These are phyloP conservation scores for Caracal caracal DNA, from an alignment of 2,113 vertebrate genomes.

Conservation along the genomic window DNA sequence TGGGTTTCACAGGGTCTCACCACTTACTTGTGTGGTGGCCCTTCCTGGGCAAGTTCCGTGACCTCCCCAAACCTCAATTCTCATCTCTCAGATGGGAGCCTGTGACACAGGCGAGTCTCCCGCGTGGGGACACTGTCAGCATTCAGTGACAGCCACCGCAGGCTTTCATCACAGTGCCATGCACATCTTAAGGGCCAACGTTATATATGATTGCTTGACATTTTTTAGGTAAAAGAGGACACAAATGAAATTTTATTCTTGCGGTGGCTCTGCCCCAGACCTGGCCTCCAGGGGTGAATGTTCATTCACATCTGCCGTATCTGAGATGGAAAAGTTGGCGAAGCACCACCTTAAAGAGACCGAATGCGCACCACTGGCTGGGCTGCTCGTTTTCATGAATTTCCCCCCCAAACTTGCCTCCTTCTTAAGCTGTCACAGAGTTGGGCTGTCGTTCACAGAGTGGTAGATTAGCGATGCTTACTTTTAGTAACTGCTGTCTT, in stretches of 20 bases:
- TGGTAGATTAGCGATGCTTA: background rate
- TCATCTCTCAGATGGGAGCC: background rate
- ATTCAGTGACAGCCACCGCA: background rate
- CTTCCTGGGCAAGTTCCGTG: too few species aligned
- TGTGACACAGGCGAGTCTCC: background rate
- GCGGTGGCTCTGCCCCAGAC: background rate
- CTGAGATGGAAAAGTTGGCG: background rate
- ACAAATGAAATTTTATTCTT: conserved; percentile 3
- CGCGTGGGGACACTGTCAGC: background rate
- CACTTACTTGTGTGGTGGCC: too few species aligned
- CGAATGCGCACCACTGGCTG: background rate
- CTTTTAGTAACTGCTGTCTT: background rate
- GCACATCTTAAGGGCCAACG: background rate
- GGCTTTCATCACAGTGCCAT: background rate
- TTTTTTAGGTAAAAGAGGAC: background rate
- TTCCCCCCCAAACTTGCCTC: background rate
- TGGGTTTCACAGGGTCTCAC: background rate
- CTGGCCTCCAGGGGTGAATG: background rate
- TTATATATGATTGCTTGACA: background rate
- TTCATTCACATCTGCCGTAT: background rate
- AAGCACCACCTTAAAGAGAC: background rate
- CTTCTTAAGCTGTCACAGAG: background rate
- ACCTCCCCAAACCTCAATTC: background rate
- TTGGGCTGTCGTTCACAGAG: background rate
- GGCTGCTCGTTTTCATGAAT: background rate